Evolutionary conservation across 1,140 invertebrate species (phyloP), one percentile per base, ranked within the genome.

Genomic region (Samia ricini): DNA sequence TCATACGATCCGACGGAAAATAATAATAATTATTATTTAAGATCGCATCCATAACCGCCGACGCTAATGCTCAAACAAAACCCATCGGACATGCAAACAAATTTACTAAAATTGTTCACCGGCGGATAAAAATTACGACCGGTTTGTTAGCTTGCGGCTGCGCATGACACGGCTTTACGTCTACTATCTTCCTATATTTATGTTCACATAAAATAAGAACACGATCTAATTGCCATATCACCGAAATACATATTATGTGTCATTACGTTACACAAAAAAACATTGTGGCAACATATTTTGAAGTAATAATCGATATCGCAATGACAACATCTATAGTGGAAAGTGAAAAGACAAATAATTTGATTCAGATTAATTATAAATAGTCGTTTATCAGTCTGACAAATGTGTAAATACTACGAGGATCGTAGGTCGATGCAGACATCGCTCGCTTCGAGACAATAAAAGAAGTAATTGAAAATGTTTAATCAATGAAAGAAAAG

Each of bases 91-190:
- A 76, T 81, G 77, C 83, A 85, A 88, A 88, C 81, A 84, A 83
- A 85, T 88, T 88, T 85, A 84, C 76, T 81, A 63, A 85, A 88
- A 85, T 88, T 79, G 80, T 83, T 79, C 77, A 76, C 69, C 74
- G 77, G 33, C 64, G 69, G 73, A 74, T 72, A 74, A 79, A 83
- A 85, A 85, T 85, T 83, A 85, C 74, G 81, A 85, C 76, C 81
- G 72, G 71, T 82, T 79, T 74, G 71, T 69, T 63, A 60, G 81
- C 75, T 69, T 63, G 74, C 72, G 80, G 73, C 70, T 72, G 73
- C 61, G 69, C 61, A 12, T 22, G 51, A 24, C 51, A 4, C 51
- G 19, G 21, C 23, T 24, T 54, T 54, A 54, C 10, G 23, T 54
- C 21, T 4, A 23, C 21, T 22, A 51, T 51, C 19, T 24, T 54